phyloP scores from a whole-genome alignment of 2,113 vertebrate species.

The Cervus canadensis region DNA sequence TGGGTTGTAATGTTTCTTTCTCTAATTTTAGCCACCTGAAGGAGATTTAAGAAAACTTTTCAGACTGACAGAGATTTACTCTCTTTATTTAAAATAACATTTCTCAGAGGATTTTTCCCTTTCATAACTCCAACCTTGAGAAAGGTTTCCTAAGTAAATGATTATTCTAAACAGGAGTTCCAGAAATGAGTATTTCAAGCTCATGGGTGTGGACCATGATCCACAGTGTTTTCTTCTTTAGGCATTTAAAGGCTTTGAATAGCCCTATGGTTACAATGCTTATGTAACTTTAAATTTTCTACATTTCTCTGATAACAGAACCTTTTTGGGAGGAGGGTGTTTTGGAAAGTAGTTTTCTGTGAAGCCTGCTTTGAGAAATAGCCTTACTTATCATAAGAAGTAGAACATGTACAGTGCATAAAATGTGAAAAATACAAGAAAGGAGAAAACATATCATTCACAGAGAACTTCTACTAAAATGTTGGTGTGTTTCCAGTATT shows the following conservation, averaged over 20 bases:
- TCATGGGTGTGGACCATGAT: neutral
- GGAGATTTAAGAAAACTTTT: constrained; percentile 16
- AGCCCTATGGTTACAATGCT: neutral
- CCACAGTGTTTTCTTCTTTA: neutral
- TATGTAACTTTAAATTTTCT: neutral
- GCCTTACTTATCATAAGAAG: constrained; percentile 1
- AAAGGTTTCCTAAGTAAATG: constrained; percentile 5
- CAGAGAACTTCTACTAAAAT: neutral
- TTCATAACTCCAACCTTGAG: neutral
- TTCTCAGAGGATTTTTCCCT: neutral
- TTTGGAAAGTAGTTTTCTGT: neutral
- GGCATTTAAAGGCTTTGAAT: neutral
- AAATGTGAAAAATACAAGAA: neutral
- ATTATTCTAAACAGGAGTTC: neutral
- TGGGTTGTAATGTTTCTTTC: neutral
- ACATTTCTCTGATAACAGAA: neutral
- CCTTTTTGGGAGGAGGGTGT: neutral
- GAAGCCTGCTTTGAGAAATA: neutral
- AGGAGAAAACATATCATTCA: neutral
- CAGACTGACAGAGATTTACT: neutral
- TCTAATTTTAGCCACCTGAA: neutral
- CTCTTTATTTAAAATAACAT: constrained; percentile 28
- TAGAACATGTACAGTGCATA: neutral
- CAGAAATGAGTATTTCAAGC: neutral
- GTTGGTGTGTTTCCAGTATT: neutral